A percentile compares a stretch with the other conserved stretches of the same genome.
These are phyloP conservation scores for Spea multiplicata DNA, from an alignment of 2,113 vertebrate genomes.

Conservation along the genomic window DNA sequence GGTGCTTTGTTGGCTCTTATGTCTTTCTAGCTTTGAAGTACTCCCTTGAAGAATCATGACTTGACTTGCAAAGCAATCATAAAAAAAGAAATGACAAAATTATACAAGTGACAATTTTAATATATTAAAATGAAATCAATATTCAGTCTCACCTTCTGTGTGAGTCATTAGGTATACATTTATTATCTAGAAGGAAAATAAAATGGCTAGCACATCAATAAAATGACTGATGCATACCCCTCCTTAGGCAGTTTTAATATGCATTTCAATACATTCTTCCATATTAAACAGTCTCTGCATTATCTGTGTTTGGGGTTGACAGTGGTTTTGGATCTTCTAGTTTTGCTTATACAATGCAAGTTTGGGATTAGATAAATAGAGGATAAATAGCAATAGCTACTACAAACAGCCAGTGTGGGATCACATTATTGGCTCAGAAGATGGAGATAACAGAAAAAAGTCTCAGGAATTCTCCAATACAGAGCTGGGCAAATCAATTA, in stretches of 20 bases:
- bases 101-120: constrained; percentile 29
- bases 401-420: too few relatives aligned
- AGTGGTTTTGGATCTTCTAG: too few relatives aligned
- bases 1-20: constrained; percentile 36
- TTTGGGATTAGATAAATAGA: too few relatives aligned
- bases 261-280: not conserved
- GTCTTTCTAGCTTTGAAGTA: constrained; percentile 36
- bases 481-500: too few relatives aligned
- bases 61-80: constrained; percentile 31
- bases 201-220: constrained; percentile 12
- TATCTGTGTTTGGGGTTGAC: not conserved
- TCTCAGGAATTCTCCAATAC: too few relatives aligned
- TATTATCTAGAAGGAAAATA: constrained; percentile 14
- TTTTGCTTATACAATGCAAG: too few relatives aligned
- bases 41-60: constrained; percentile 35
- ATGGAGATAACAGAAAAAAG: too few relatives aligned
- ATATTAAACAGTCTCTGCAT: not conserved
- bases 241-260: constrained; percentile 18
- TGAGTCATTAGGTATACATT: constrained; percentile 20
- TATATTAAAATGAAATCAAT: constrained; percentile 36
- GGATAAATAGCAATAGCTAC: too few relatives aligned
- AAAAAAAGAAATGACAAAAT: constrained; percentile 24
- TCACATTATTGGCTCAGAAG: too few relatives aligned
- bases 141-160: constrained; percentile 12
- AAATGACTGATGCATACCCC: constrained; percentile 14